These are phyloP conservation scores for Plecturocebus donacophilus DNA, from an alignment of 2,113 vertebrate genomes.

Conservation along the genomic window DNA sequence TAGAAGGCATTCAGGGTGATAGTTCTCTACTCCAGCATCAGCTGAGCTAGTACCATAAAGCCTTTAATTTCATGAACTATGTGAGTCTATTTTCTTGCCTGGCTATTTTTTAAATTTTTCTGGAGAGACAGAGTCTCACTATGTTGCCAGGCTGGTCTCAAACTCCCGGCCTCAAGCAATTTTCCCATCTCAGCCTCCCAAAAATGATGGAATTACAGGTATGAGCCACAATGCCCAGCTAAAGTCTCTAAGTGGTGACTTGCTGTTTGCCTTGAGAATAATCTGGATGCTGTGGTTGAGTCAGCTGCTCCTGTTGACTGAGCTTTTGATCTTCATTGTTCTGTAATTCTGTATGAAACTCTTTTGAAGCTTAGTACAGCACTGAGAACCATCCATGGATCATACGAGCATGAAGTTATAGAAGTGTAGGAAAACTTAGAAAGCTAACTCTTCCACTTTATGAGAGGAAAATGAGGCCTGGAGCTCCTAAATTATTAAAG, in stretches of 20 bases:
- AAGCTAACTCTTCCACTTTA: not conserved
- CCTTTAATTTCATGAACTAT: not conserved
- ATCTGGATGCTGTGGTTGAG: not conserved
- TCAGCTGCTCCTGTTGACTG: not conserved
- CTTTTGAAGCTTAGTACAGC: not conserved
- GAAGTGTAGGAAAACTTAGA: not conserved
- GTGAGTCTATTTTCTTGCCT: not conserved
- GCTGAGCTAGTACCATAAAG: not conserved
- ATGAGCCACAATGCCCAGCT: too few species aligned
- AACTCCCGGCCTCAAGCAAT: too few species aligned
- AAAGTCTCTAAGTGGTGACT: not conserved
- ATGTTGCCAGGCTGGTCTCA: too few species aligned
- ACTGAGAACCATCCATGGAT: not conserved
- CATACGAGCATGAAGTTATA: accelerated
- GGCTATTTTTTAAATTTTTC: too few species aligned
- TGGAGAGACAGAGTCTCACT: too few species aligned
- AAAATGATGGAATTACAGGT: too few species aligned
- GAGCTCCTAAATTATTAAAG: not conserved
- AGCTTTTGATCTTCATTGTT: not conserved
- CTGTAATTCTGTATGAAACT: accelerated
- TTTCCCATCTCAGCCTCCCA: too few species aligned
- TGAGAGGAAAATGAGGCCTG: not conserved
- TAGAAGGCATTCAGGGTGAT: not conserved
- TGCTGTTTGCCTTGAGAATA: not conserved
- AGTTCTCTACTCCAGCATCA: not conserved